Evolutionary conservation across 2,888 invertebrate species (phyloP), one percentile per base, ranked within the genome.

Genomic region (Athrips mouffetella): DNA sequence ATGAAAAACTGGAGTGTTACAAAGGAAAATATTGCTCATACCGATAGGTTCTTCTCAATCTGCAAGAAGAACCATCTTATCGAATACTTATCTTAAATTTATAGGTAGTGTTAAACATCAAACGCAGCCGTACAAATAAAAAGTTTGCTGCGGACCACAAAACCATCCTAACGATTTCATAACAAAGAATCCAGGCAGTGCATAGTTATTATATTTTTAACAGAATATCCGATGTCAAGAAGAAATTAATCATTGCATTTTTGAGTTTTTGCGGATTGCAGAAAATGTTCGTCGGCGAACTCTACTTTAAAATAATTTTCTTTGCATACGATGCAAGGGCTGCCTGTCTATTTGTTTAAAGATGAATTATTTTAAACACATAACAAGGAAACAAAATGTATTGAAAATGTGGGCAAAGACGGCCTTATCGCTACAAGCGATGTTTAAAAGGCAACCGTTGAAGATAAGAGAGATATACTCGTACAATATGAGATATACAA

Each of bases 241-340:
- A 48, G 52, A 56, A 54, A 54, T 56, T 56, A 51, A 56, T 56
- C 47, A 54, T 52, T 31, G 42, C 44, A 48, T 54, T 54, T 51
- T 41, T 21, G 25, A 30, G 23, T 33, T 45, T 47, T 47, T 48
- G 47, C 33, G 21, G 25, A 27, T 27, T 30, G 40, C 21, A 40
- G 27, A 45, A 27, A 48, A 45, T 23, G 31, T 27, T 21, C 8
- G 30, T 11, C 41, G 31, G 39, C 48, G 25, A 49, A 51, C 39
- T 29, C 45, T 11, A 40, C 39, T 20, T 40, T 49, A 45, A 49
- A 45, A 45, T 45, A 45, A 45, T 42, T 48, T 41, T 48, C 37
- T 50, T 52, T 45, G 33, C 37, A 39, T 53, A 39, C 47, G 21
- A 37, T 7, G 29, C 13, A 18, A 47, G 40, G 47, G 47, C 15